phyloP scores from a whole-genome alignment of 2,888 invertebrate species.

The Rhodophaea formosa region DNA sequence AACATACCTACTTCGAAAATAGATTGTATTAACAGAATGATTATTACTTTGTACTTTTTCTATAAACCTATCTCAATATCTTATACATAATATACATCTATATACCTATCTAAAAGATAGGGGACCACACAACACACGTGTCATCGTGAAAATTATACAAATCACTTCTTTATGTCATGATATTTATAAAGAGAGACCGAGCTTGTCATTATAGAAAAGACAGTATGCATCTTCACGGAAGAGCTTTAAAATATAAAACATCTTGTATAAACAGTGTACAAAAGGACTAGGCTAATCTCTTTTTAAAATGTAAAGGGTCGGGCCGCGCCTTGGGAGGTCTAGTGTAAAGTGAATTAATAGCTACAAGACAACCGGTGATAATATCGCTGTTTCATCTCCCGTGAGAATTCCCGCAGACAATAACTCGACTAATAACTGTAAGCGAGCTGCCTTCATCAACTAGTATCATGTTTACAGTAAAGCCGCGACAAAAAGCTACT shows the following conservation, averaged over 20 bases:
- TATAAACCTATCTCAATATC: too few species aligned
- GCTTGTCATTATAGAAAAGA: too few species aligned
- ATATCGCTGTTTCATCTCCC: constrained; percentile 41
- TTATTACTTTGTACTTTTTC: too few species aligned
- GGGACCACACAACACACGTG: too few species aligned
- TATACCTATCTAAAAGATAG: too few species aligned
- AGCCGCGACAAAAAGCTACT: too few species aligned
- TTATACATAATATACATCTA: too few species aligned
- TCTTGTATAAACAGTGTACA: constrained; percentile 36
- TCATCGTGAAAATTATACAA: too few species aligned
- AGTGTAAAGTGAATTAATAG: constrained; percentile 59
- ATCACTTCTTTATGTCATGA: too few species aligned
- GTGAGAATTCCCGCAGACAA: constrained; percentile 39
- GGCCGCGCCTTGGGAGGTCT: constrained; percentile 65
- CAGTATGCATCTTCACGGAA: neutral
- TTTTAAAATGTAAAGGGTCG: constrained; percentile 44
- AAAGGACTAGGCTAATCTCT: constrained; percentile 51
- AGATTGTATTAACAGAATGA: too few species aligned
- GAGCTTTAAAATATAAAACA: constrained; percentile 16
- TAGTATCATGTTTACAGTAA: neutral
- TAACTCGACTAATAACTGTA: constrained; percentile 18
- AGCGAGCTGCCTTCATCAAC: constrained; percentile 17
- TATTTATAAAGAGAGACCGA: too few species aligned
- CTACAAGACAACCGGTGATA: constrained; percentile 49
- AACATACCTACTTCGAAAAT: too few species aligned